These are phyloP conservation scores for Netelia fuscicornis DNA, from an alignment of 2,888 invertebrate species.

Conservation along the genomic window DNA sequence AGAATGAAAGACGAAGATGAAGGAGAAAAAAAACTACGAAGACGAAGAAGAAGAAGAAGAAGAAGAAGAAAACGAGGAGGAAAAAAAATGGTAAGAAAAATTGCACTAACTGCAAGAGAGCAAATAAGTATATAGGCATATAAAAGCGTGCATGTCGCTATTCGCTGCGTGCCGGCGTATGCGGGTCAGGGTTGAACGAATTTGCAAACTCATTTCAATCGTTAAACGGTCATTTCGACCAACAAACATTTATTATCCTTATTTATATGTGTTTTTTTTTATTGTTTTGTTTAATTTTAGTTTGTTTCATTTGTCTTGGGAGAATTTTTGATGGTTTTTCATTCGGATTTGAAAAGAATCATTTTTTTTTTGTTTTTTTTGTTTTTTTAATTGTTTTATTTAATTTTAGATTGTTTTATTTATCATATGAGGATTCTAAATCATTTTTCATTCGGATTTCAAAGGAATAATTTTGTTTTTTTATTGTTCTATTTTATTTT, in stretches of 20 bases:
- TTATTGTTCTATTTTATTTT: no score
- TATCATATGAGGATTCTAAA: no score
- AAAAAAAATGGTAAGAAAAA: constrained; percentile 6
- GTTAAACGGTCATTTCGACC: constrained; percentile 32
- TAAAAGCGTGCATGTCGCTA: not conserved
- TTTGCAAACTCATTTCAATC: constrained; percentile 57
- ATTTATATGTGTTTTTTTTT: not conserved
- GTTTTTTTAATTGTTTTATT: no score
- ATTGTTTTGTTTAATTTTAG: not conserved
- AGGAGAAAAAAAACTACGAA: not conserved
- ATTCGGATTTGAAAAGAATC: no score
- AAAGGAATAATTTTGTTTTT: no score
- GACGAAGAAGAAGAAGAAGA: not conserved
- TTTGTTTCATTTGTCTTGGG: not conserved
- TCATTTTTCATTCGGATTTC: no score
- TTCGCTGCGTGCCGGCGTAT: constrained; percentile 49
- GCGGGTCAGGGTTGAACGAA: constrained; percentile 64
- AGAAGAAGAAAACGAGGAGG: not conserved
- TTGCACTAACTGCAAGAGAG: constrained; percentile 9
- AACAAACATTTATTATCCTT: constrained; percentile 8
- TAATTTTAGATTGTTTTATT: no score
- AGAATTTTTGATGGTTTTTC: no score
- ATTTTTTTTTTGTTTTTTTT: no score
- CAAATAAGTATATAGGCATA: constrained; percentile 17
- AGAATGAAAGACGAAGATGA: not conserved